Conservation (phyloP, 1,140 invertebrate species). For the Cheumatopsyche charites region DNA sequence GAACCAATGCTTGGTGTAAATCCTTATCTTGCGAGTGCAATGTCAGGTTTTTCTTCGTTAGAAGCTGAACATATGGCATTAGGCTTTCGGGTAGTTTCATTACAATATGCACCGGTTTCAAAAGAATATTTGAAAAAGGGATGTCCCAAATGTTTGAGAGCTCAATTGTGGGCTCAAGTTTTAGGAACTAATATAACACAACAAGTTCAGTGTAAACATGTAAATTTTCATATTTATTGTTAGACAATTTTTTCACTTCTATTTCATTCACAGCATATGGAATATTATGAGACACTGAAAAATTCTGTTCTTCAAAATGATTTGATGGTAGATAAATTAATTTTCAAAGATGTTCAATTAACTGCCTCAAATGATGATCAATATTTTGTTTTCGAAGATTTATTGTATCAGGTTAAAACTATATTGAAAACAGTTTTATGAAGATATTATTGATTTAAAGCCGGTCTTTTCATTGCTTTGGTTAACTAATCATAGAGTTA, state of each 20-base stretch:
- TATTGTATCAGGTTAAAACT: constrained; percentile 80
- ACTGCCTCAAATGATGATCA: constrained; percentile 97
- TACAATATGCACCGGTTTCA: constrained; percentile 74
- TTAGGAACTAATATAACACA: constrained; percentile 75
- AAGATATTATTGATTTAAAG: neutral
- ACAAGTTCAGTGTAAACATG: constrained; percentile 57
- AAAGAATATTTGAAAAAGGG: constrained; percentile 89
- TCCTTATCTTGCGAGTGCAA: constrained; percentile 62
- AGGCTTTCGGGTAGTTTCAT: constrained; percentile 69
- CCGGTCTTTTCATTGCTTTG: too few species aligned
- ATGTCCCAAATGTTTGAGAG: constrained; percentile 77
- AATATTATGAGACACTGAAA: constrained; percentile 85
- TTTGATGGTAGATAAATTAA: constrained; percentile 90
- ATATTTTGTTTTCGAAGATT: constrained; percentile 97
- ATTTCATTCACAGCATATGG: constrained; percentile 69
- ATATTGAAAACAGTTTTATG: constrained; percentile 52
- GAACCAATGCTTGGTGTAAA: constrained; percentile 72
- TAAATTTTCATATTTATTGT: constrained; percentile 3
- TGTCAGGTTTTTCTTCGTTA: constrained; percentile 64
- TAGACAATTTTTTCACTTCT: too few species aligned
- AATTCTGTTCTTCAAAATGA: constrained; percentile 86
- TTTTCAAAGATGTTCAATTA: constrained; percentile 94
- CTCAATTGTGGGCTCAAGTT: constrained; percentile 81
- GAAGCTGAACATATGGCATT: constrained; percentile 70
- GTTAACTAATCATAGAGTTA: too few species aligned